Evolutionary conservation across 2,888 invertebrate species (phyloP), one percentile per base, ranked within the genome.

Genomic region (Nyleta sp.): DNA sequence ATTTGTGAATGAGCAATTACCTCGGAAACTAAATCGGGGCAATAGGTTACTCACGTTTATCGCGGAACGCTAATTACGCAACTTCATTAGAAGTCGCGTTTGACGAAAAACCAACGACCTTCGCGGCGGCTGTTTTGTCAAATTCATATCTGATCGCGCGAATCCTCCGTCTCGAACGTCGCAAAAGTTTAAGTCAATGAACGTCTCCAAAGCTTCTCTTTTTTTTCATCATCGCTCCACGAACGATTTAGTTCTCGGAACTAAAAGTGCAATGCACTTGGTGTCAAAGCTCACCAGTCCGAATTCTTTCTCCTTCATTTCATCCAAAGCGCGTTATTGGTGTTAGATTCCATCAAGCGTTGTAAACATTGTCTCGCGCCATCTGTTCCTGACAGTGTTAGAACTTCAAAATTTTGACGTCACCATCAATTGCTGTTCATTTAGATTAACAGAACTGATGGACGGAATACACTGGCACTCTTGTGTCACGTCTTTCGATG

Each of bases 381-480:
- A 59, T 59, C 35, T 59, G 52, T 44, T 52, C 15, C 17, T 33
- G 50, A 33, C 24, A 33, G 31, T 40, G 50, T 70, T 60, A 70
- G 60, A 70, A 70, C 70, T 52, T 70, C 70, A 70, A 70, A 70
- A 60, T 38, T 70, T 70, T 42, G 42, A 70, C 59, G 60, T 70
- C 70, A 70, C 20, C n/a, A 60, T 70, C 59, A 70, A 70, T 70
- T 70, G 60, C 10, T 15, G 60, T 44, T 44, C 22, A 70, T 60
- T 70, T 59, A 70, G 52, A 60, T 52, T 42, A 44, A 52, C 70
- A 70, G 17, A 50, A 52, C 42, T 33, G 22, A 52, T 48, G 44
- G 18, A 60, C 52, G 59, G 31, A 48, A 31, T 20, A 24, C 11
- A 64, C 3, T 6, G 18, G 38, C 35, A 44, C 33, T 50, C 17